Evolutionary conservation across 1,140 invertebrate genomes (phyloP).

Genomic region (Heliconius congener): DNA sequence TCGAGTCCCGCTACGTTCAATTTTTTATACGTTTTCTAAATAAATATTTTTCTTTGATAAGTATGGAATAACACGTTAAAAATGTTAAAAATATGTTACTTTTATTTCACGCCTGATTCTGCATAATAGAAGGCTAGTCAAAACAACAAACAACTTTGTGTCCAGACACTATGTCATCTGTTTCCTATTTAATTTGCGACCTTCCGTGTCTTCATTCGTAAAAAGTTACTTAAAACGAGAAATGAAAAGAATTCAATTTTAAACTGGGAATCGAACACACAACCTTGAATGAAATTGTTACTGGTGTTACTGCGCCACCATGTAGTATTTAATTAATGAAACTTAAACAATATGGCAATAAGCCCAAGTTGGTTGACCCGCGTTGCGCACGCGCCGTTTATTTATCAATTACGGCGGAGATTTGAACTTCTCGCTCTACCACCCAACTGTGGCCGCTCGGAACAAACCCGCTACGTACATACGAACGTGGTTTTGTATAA

Average conservation of each 20-base stretch:
- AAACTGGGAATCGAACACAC: neutral
- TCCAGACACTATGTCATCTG: too few relatives aligned
- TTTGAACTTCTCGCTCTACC: conserved; percentile 79
- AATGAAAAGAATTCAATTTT: neutral
- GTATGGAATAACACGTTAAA: too few relatives aligned
- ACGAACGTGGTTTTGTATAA: conserved; percentile 9
- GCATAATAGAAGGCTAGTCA: too few relatives aligned
- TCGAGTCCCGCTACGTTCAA: too few relatives aligned
- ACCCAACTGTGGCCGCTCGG: conserved; percentile 75
- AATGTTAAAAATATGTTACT: too few relatives aligned
- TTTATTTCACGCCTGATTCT: too few relatives aligned
- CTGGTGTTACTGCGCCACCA: neutral
- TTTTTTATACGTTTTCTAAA: too few relatives aligned
- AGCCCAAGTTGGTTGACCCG: conserved; percentile 69
- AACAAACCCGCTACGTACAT: conserved; percentile 75
- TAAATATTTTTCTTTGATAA: too few relatives aligned
- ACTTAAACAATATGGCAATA: conserved; percentile 20
- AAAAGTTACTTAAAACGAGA: too few relatives aligned
- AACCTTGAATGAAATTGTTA: neutral
- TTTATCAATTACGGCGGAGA: conserved; percentile 79
- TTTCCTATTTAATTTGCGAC: too few relatives aligned
- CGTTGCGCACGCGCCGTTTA: conserved; percentile 71
- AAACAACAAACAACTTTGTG: too few relatives aligned
- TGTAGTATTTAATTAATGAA: conserved; percentile 19
- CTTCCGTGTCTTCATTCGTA: too few relatives aligned